These are phyloP conservation scores for Polydrusus pterygomalis DNA, from an alignment of 2,888 invertebrate genomes.

Conservation along the genomic window DNA sequence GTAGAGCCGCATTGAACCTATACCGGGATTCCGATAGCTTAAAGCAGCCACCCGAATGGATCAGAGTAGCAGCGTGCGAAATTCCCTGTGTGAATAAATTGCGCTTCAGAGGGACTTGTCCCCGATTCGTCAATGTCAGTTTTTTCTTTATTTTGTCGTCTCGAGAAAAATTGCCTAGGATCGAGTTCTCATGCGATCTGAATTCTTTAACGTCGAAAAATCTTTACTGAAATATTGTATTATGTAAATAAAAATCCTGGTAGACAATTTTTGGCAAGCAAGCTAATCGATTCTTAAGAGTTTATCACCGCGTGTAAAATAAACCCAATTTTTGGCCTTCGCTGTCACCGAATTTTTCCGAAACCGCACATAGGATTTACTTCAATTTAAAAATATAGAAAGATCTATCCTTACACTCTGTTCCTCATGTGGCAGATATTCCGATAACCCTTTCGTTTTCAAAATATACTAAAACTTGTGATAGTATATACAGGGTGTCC, in stretches of 20 bases:
- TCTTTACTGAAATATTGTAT: constrained; percentile 51
- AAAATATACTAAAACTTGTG: no score
- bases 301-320: no score
- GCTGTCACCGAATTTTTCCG: no score
- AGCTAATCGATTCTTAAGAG: no score
- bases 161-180: constrained; percentile 57
- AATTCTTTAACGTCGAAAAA: constrained; percentile 57
- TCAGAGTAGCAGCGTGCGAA: constrained; percentile 52
- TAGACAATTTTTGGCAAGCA: no score
- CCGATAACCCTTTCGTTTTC: no score
- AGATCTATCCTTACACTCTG: no score
- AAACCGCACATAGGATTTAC: no score
- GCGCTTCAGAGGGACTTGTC: constrained; percentile 57
- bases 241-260: constrained; percentile 50
- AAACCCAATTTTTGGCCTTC: no score
- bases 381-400: no score
- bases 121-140: constrained; percentile 58
- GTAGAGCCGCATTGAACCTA: constrained; percentile 55
- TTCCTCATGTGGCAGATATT: no score
- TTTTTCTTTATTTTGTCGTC: constrained; percentile 59
- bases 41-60: constrained; percentile 54
- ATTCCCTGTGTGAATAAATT: constrained; percentile 57
- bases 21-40: constrained; percentile 54
- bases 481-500: no score
- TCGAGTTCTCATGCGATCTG: constrained; percentile 58